These are phyloP conservation scores for Clarias platycephalus DNA, from an alignment of 2,797 vertebrate species.

Conservation along the genomic window DNA sequence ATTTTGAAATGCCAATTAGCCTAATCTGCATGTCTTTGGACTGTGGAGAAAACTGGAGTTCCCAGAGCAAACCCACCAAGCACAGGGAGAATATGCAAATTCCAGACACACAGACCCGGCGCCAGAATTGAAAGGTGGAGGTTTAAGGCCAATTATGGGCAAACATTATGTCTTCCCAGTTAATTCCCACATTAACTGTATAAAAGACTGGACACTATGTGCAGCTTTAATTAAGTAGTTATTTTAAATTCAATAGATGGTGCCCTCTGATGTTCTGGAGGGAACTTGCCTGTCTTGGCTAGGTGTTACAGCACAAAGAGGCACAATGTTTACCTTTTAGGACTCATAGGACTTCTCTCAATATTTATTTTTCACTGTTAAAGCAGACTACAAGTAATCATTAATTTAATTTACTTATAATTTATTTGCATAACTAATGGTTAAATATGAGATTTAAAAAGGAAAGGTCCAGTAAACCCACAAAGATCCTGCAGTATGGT, in stretches of 20 bases:
- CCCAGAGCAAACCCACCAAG: no score
- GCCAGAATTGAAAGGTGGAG: no score
- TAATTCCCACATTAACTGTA: not conserved
- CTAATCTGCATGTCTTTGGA: no score
- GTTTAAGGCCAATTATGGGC: not conserved
- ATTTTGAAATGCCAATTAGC: no score
- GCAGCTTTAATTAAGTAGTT: not conserved
- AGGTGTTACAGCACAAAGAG: not conserved
- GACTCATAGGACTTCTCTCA: no score
- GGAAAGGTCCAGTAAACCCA: not conserved
- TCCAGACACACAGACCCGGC: no score
- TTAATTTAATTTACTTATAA: not conserved
- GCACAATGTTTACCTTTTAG: no score
- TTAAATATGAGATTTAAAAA: not conserved
- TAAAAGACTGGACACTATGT: not conserved
- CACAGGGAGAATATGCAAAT: no score
- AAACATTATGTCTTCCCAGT: not conserved
- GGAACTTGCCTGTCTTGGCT: not conserved
- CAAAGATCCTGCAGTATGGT: not conserved
- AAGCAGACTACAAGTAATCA: not conserved
- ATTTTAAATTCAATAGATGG: not conserved
- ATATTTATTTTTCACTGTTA: no score
- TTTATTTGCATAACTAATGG: not conserved
- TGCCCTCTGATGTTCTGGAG: not conserved
- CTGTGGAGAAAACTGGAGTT: no score